Evolutionary conservation across 2,888 invertebrate species (phyloP), one percentile per base, ranked within the genome.

Genomic region (Willowsia nigromaculata): DNA sequence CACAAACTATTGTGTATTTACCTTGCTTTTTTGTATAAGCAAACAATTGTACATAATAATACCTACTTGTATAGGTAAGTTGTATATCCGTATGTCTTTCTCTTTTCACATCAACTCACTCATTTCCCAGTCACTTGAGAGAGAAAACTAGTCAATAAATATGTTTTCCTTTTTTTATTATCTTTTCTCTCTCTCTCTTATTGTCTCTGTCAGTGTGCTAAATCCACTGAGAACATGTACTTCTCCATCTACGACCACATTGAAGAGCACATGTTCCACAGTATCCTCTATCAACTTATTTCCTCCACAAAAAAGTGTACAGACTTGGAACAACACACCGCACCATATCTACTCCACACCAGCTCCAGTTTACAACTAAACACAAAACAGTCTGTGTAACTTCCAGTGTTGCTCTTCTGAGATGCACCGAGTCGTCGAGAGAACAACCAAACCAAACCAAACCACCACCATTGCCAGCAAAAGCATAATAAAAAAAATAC

Each of bases 361-460:
- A 87, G 30, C 87, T 87, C 88, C 82, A 88, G 88, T 76, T 88
- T 76, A 74, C 82, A 62, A 82, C 82, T 82, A 88, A 81, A 68
- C 53, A 68, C 27, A 71, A 50, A 76, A 65, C 71, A 68, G 53
- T 56, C 50, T 56, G 59, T 27, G 81, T 47, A 59, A 80, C 71
- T 71, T 87, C 71, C 87, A 87, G 87, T 68, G 27, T 68, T 53
- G 71, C 71, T 40, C 25, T 56, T 71, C n/a, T n/a, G n/a, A n/a
- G 53, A 27, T 62, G 30, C 65, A 33, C 33, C 76, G 30, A 33
- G 15, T 15, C 27, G 18, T n/a, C 43, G 15, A 50, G 1, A 43
- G 18, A 22, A 71, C 22, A 71, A 33, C 15, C 15, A 1, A 13
- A 62, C 30, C 37, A 27, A 68, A n/a, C 18, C 33, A 40, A 33